Base-by-base conservation (phyloP, 2,888 invertebrate species). In the Tinea trinotella region DNA sequence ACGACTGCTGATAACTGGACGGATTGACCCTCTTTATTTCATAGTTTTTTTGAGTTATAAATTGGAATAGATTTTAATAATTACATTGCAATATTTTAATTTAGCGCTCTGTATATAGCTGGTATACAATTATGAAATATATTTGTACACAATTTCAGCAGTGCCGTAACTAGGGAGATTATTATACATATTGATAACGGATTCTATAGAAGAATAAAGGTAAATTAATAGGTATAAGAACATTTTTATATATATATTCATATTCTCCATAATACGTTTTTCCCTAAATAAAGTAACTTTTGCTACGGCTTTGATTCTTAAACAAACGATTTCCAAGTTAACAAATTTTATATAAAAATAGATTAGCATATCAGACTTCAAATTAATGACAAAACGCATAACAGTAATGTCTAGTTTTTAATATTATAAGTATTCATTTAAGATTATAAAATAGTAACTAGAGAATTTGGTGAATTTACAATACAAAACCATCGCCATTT, bases 401-500 rank as follows among this genome's bases (percentile, higher is more conserved):
- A 40, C 15, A 12, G 15, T 40, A 40, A 40, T 40, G 40, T 40
- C 40, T 40, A 40, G 13, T 4, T 40, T 15, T 40, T 40, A 40
- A 40, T 13, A 40, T 15, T 40, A 40, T 40, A 40, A 7, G 40
- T 40, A 40, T 13, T 13, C 13, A 15, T 40, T 40, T 40, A 40
- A 40, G 40, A 81, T 77, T 82, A 81, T 76, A 76, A 74, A 76
- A 76, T 81, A 82, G 75, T 81, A 76, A 78, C 76, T 77, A 83
- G 75, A 74, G 74, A 73, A 78, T 67, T 75, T 72, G 78, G 78
- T 78, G 79, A 76, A 76, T 75, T 73, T 74, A 75, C 66, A 74
- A 70, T 35, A 76, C 79, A 66, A 64, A 64, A 67, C 64, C 64
- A 63, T 63, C 62, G 64, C 60, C 66, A 59, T 62, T 56, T 58